These are phyloP conservation scores for Caenorhabditis sulstoni DNA, from an alignment of 2,888 invertebrate genomes.

Conservation along the genomic window DNA sequence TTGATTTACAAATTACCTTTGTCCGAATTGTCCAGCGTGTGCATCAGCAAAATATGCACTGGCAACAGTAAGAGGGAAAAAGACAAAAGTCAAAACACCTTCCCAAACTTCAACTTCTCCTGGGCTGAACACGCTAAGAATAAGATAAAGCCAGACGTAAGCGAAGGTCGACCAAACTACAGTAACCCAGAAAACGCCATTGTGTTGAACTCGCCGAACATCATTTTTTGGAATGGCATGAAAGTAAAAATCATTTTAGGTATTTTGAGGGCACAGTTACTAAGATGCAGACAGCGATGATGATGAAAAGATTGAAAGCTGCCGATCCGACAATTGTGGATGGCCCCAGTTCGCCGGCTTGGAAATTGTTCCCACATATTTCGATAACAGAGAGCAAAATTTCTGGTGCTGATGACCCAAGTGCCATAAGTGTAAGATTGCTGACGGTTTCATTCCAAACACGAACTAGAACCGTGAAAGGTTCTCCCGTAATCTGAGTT, in stretches of 20 bases:
- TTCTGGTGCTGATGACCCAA: constrained; percentile 97
- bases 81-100: constrained; percentile 90
- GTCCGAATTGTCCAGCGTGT: constrained; percentile 80
- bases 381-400: constrained; percentile 97
- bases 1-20: constrained; percentile 29
- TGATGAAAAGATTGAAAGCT: constrained; percentile 97
- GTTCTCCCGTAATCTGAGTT: constrained; percentile 71
- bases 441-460: constrained; percentile 99
- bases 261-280: constrained; percentile 43
- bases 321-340: constrained; percentile 97
- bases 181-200: constrained; percentile 88
- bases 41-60: constrained; percentile 95
- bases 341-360: constrained; percentile 84
- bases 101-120: constrained; percentile 79
- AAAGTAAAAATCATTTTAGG: constrained; percentile 81
- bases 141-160: constrained; percentile 97
- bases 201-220: constrained; percentile 78
- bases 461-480: constrained; percentile 84
- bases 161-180: constrained; percentile 98
- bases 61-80: constrained; percentile 95
- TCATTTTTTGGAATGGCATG: constrained; percentile 79
- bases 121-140: constrained; percentile 87
- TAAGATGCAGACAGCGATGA: constrained; percentile 92
- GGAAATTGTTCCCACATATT: constrained; percentile 94
- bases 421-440: constrained; percentile 97